Base-by-base conservation (phyloP, 1,140 invertebrate genomes). In the Cecropterus lyciades region DNA sequence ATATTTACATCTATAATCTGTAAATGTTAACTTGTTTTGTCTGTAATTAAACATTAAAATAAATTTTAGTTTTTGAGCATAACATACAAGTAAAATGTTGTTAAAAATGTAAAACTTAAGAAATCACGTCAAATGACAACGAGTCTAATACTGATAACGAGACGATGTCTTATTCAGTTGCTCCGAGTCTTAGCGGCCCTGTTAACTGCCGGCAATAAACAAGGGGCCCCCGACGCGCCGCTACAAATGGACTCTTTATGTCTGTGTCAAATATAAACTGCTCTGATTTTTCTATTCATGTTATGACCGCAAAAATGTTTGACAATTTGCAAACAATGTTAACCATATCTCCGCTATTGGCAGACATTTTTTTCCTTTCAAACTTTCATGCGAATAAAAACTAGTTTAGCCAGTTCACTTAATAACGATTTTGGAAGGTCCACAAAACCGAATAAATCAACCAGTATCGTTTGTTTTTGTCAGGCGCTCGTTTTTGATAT, bases 171-270 rank as follows among this genome's bases (percentile, higher is more conserved):
- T 62, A 62, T 51, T 51, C 59, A 63, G 40, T 63, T 51, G 59
- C 17, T 51, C 40, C 59, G 48, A 51, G 67, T 70, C 72, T 80
- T 79, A 80, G 75, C 65, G 68, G 56, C 45, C 62, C 64, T 74
- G 73, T 77, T 80, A 79, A 83, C 71, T 76, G 70, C 68, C 63
- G 17, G 59, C 69, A 72, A 80, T 80, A 83, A 83, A 83, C 74
- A 79, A 82, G 71, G 59, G 69, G 48, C 78, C 67, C 76, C 71
- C 63, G 72, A 76, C 77, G 72, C 71, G 74, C 73, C 75, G 70
- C 66, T 77, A 80, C 74, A 80, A 80, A 80, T 83, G 66, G 74
- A 76, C 71, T 77, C 74, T 79, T 80, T 75, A 77, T 73, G 67
- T 72, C 63, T 59, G 69, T 51, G 67, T 75, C 75, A 74, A 74